phyloP scores from a whole-genome alignment of 2,888 invertebrate genomes.

The Suillia variegata region DNA sequence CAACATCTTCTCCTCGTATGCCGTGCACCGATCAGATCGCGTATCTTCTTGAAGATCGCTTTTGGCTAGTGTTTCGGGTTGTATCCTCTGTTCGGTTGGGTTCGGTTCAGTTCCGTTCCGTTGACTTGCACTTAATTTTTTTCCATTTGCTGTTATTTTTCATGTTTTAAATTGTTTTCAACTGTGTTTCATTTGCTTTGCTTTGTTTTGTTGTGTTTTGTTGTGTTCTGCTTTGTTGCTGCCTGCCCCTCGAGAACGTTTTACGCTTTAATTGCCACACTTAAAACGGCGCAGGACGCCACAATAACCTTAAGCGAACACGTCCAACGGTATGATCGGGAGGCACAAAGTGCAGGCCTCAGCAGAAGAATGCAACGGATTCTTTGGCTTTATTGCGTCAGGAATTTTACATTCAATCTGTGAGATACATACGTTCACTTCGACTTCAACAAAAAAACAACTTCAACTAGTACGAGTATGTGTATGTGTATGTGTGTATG shows the following conservation, averaged over 20 bases:
- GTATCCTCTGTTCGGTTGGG: too few species aligned
- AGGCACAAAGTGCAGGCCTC: conserved; percentile 4
- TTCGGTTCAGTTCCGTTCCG: too few species aligned
- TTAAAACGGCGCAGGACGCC: conserved; percentile 28
- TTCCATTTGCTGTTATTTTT: too few species aligned
- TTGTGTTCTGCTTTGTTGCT: conserved; percentile 26
- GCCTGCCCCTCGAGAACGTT: conserved; percentile 15
- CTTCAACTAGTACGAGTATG: too few species aligned
- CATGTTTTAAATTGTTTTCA: conserved; percentile 23
- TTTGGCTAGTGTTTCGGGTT: too few species aligned
- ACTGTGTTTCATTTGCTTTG: too few species aligned
- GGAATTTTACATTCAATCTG: conserved; percentile 44
- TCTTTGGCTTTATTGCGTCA: conserved; percentile 20
- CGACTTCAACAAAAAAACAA: not conserved
- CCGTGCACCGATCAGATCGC: too few species aligned
- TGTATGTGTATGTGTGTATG: too few species aligned
- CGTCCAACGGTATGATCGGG: too few species aligned
- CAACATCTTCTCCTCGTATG: not conserved
- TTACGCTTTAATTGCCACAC: conserved; percentile 44
- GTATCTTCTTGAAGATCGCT: conserved; percentile 12
- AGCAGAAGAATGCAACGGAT: conserved; percentile 7
- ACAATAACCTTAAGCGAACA: conserved; percentile 45
- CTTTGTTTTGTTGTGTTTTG: too few species aligned
- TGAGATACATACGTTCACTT: conserved; percentile 14
- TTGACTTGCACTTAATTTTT: too few species aligned